Base-by-base conservation (phyloP, 2,797 vertebrate species). In the Chaunax sp. region DNA sequence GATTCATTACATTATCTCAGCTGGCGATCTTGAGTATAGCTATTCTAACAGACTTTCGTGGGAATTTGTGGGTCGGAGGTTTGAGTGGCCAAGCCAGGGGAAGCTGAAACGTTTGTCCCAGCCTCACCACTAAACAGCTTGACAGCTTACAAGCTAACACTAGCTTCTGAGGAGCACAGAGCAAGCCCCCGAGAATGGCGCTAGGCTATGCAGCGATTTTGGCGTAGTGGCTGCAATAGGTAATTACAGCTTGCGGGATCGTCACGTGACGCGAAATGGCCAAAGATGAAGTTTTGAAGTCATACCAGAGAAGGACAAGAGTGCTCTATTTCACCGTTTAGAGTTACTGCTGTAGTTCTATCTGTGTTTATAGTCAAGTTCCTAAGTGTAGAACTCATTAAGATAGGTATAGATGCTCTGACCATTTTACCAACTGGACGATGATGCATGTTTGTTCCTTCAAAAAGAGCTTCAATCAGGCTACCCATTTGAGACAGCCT, bases 71-170 rank as follows among this genome's bases (percentile, higher is more conserved):
- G 81, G 61, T 76, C 78, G 72, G 69, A 83, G 81, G 61, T 86
- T 76, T 74, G 71, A 58, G 60, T 65, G 68, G 85, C 85, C 80
- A 82, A 91, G 81, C 72, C 78, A 72, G 81, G 83, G 85, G 85
- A 89, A 88, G 87, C 91, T 85, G 90, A 90, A 91, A 82, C 82
- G 89, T 86, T 82, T 77, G 82, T 85, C 89, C 87, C 92, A 90
- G 88, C 87, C 91, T 88, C 92, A 90, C 84, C 87, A 81, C 87
- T 89, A 91, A 81, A 93, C 90, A 91, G 91, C 89, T 89, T 92
- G 88, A 92, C 92, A 92, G 91, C 90, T 85, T 77, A 85, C 89
- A 88, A 89, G 87, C 89, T 89, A 89, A 70, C 79, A 72, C 88
- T 92, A 91, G 92, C 90, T 67, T 80, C 77, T 15, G 78, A 78